phyloP scores from a whole-genome alignment of 1,140 invertebrate species.

The Penaeus japonicus region DNA sequence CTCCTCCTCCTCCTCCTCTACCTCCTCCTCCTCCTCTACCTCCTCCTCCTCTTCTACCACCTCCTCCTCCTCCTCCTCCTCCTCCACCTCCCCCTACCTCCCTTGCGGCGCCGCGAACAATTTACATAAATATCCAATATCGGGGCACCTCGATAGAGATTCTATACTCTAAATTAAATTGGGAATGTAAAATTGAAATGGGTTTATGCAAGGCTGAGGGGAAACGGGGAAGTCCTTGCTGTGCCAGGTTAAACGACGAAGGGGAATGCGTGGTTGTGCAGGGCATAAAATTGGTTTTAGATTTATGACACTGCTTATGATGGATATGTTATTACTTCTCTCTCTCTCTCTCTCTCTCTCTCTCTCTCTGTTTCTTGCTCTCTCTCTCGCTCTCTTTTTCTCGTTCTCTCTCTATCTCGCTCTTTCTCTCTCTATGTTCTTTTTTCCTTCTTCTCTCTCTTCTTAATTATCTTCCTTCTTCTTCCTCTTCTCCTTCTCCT shows the following conservation, averaged over 20 bases:
- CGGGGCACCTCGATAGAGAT: conserved; percentile 50
- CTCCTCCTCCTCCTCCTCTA: too few relatives aligned
- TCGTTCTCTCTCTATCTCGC: neutral
- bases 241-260: neutral
- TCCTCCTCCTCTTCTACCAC: neutral
- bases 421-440: neutral
- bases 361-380: neutral
- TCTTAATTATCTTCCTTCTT: neutral
- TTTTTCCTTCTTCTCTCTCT: neutral
- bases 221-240: neutral
- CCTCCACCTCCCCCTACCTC: neutral
- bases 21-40: neutral
- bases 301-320: conserved; percentile 49
- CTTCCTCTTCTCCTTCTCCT: too few relatives aligned
- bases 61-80: neutral
- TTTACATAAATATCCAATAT: conserved; percentile 57
- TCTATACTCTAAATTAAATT: conserved; percentile 57
- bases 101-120: neutral
- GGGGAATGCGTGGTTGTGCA: conserved; percentile 38
- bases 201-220: conserved; percentile 37
- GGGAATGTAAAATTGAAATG: conserved; percentile 57
- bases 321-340: conserved; percentile 36
- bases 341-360: neutral
- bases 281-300: conserved; percentile 48
- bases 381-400: neutral